Evolutionary conservation across 2,888 invertebrate genomes (phyloP).

Genomic region (Ceratothoa steindachneri): DNA sequence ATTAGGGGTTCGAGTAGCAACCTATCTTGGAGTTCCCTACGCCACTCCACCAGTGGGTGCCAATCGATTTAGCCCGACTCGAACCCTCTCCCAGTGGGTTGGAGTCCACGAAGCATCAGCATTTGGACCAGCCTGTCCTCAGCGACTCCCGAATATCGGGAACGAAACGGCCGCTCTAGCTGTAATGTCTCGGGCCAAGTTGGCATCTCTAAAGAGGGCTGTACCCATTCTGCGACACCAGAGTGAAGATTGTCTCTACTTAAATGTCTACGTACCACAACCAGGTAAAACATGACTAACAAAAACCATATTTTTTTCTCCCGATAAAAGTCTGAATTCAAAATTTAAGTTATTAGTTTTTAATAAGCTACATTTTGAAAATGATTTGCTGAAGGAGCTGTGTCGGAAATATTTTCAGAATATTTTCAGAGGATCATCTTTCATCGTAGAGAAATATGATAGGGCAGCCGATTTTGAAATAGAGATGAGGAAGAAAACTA

Average conservation of each 20-base stretch:
- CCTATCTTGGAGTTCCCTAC: slow-evolving; percentile 87
- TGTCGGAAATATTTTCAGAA: too few relatives aligned
- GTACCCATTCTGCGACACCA: slow-evolving; percentile 53
- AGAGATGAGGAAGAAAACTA: too few relatives aligned
- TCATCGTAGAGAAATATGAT: too few relatives aligned
- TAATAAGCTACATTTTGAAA: too few relatives aligned
- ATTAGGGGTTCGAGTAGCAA: slow-evolving; percentile 21
- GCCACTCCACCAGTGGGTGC: slow-evolving; percentile 81
- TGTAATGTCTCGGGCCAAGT: slow-evolving; percentile 54
- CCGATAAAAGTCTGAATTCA: too few relatives aligned
- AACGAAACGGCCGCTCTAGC: slow-evolving; percentile 58
- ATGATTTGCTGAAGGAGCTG: too few relatives aligned
- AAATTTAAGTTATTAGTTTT: too few relatives aligned
- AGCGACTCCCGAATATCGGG: slow-evolving; percentile 54
- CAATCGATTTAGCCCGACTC: slow-evolving; percentile 50
- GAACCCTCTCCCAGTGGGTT: slow-evolving; percentile 54
- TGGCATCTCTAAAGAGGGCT: slow-evolving; percentile 54
- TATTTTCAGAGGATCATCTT: too few relatives aligned
- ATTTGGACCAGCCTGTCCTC: slow-evolving; percentile 54
- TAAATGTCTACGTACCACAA: slow-evolving; percentile 47
- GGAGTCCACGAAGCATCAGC: slow-evolving; percentile 50
- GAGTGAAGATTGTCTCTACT: slow-evolving; percentile 48
- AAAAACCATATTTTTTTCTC: too few relatives aligned
- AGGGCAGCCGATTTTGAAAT: too few relatives aligned
- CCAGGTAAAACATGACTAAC: background rate